Evolutionary conservation across 2,888 invertebrate species (phyloP).

Genomic region (Dicycla oo): DNA sequence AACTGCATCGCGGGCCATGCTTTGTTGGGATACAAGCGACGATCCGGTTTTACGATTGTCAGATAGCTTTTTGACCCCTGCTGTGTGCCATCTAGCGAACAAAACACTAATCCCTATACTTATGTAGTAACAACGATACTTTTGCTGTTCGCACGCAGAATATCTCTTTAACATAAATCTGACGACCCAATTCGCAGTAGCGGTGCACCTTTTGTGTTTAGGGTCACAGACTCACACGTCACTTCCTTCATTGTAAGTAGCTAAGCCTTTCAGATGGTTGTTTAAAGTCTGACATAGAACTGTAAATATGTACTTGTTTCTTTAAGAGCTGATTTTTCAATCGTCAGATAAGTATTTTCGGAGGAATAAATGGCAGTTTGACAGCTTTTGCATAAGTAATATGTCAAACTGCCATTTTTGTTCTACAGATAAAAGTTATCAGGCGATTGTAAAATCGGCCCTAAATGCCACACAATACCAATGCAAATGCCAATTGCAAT

Average conservation of each 20-base stretch:
- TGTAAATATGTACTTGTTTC: background rate
- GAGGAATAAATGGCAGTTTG: no score
- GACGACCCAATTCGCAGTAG: conserved; percentile 39
- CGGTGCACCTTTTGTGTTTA: conserved; percentile 40
- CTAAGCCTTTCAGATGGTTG: background rate
- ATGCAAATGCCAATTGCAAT: conserved; percentile 11
- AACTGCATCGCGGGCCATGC: conserved; percentile 72
- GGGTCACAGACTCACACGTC: conserved; percentile 5
- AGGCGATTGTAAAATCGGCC: no score
- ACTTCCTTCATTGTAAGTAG: background rate
- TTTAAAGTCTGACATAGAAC: background rate
- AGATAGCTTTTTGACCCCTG: conserved; percentile 80
- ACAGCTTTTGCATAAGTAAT: no score
- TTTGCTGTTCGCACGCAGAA: conserved; percentile 56
- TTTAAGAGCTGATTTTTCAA: background rate
- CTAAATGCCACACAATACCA: background rate
- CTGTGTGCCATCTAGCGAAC: conserved; percentile 73
- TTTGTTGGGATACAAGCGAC: conserved; percentile 69
- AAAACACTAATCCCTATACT: conserved; percentile 67
- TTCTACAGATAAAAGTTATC: no score
- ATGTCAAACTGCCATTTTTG: no score
- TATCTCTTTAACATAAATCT: conserved; percentile 43
- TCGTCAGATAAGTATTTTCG: no score
- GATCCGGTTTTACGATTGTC: conserved; percentile 76
- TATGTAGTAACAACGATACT: conserved; percentile 58